phyloP scores from a whole-genome alignment of 2,888 invertebrate genomes.

The Cantharis lateralis region DNA sequence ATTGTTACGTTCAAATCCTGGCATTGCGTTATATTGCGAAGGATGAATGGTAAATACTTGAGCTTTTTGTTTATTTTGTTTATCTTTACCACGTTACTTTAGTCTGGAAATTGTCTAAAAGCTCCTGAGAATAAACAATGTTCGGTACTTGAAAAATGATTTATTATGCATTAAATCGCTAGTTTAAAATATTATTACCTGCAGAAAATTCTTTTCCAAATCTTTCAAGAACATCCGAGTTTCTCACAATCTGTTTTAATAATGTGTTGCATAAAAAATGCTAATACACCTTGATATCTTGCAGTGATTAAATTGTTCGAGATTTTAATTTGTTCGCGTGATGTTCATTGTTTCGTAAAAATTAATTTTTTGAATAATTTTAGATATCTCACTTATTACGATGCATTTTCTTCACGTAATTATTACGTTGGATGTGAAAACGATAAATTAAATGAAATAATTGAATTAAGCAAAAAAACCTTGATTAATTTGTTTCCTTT shows the following conservation, averaged over 20 bases:
- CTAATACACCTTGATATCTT: not conserved
- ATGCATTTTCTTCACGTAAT: not conserved
- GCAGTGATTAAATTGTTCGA: not conserved
- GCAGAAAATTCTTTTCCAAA: not conserved
- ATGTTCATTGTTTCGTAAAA: not conserved
- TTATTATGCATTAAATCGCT: conserved; percentile 2
- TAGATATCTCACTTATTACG: not conserved
- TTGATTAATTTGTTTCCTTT: not conserved
- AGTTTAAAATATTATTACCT: not conserved
- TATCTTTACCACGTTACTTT: conserved; percentile 1
- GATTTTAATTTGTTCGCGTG: not conserved
- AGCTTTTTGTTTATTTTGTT: conserved; percentile 6
- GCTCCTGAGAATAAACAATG: conserved; percentile 1
- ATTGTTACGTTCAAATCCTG: conserved; percentile 27
- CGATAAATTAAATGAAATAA: not conserved
- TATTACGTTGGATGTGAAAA: not conserved
- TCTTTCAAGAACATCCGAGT: not conserved
- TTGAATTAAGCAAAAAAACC: not conserved
- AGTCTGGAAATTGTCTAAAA: not conserved
- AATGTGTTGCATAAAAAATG: not conserved
- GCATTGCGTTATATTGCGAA: conserved; percentile 15
- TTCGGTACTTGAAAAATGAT: not conserved
- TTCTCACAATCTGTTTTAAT: not conserved
- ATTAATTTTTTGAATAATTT: not conserved
- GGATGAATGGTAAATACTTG: conserved; percentile 7